Evolutionary conservation across 2,888 invertebrate species (phyloP), one percentile per base, ranked within the genome.

Genomic region (Lysandra bellargus): DNA sequence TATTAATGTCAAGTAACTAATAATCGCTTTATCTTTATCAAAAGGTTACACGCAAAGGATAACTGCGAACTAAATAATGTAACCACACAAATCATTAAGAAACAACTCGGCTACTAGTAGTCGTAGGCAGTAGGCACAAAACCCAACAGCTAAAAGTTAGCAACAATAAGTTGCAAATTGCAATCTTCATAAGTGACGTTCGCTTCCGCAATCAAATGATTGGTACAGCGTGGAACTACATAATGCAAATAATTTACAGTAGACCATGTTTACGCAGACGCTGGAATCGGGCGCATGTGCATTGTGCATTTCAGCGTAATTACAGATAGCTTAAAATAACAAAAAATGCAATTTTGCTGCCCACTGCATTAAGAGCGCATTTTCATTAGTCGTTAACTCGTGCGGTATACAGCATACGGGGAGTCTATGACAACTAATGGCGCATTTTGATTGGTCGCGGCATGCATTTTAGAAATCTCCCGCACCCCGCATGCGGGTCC

Each of bases 161-260:
- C 53, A 14, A 14, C 53, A 14, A 14, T 33, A 17, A 60, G n/a
- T 53, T 17, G 44, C 44, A 57, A 60, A 57, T 17, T 37, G 53
- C 60, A n/a, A 6, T 57, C 53, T 77, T 17, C 17, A 77, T 60
- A 37, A 77, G 75, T 75, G 75, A 75, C 49, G 49, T 53, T 40
- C 23, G 75, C 33, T 69, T 69, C 69, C 69, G 69, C 33, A 37
- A 64, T 64, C 64, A 64, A 69, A 17, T 69, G 69, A 37, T 69
- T 69, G 64, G 30, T 33, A 30, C 33, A 37, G 33, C 69, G 69
- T 69, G 69, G 12, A 33, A 69, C 69, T 33, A 37, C 57, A 14
- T 3, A 57, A 17, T 57, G 4, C 17, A 57, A 17, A 57, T 17
- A 17, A 57, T 57, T 4, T 57, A 57, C 57, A 57, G 57, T 57